Evolutionary conservation across 35 echinoderm and acorn worm genomes (phyloP), one percentile per base, ranked within the genome.

Genomic region (Chiridota heheva): DNA sequence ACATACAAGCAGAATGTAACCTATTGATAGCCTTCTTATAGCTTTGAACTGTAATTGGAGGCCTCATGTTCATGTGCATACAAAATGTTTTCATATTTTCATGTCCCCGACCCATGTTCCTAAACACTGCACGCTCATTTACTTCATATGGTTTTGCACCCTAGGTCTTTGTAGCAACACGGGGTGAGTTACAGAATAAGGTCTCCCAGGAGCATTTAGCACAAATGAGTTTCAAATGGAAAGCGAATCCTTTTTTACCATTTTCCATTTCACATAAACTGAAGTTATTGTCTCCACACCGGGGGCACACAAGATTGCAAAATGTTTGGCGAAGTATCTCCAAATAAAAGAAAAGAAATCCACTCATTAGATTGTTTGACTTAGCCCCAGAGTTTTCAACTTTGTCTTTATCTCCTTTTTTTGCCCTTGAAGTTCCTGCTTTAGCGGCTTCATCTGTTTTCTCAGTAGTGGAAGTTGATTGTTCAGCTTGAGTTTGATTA

Each of bases 21-120:
- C 20, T 17, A 29, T n/a, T 69, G 31, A 69, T n/a, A 36, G 30
- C 24, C 34, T 69, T 69, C 31, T 36, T 69, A n/a, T 69, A 69
- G 65, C 40, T 69, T 40, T 30, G 31, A 29, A 33, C 65, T 69
- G 29, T 69, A 30, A 69, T 69, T 4, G 65, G 4, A 69, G 27
- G 65, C 40, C 40, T 34, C 65, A 69, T 69, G 65, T 69, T 69
- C 65, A 69, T 38, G 33, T 69, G 65, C 65, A 69, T 24, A 34
- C 65, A 69, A 69, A 69, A 37, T 3, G 30, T 69, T 40, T 69
- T 69, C 65, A 69, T 69, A 38, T 69, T 30, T 18, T 69, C 8
- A 69, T 67, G 65, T 40, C 65, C 65, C 20, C 65, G 33, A 7
- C 65, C 65, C 65, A 69, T 69, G 37, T 69, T 40, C 22, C 29